A percentile compares a stretch with the other conserved stretches of the same genome.
Conservation (phyloP, 2,113 vertebrate species). For the Diphyllodes magnificus region DNA sequence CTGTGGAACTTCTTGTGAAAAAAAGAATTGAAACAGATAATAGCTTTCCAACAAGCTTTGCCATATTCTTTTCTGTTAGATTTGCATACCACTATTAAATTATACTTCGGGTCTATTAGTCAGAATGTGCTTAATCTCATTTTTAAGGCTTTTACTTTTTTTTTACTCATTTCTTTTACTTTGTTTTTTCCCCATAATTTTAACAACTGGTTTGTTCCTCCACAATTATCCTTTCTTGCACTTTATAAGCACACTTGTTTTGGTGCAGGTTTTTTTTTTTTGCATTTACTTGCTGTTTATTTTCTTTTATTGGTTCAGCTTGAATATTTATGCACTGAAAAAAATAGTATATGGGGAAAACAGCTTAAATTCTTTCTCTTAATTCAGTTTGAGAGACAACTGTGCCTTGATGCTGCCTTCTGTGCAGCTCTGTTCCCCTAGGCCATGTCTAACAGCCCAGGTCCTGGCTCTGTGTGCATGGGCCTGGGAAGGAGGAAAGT, state of each 20-base stretch:
- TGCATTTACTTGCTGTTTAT: neutral
- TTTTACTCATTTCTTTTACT: neutral
- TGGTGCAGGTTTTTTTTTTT: neutral
- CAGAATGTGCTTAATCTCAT: neutral
- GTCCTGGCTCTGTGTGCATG: rapidly evolving
- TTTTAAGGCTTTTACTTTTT: neutral
- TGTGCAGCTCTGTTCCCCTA: neutral
- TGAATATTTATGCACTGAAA: neutral
- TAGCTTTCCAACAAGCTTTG: neutral
- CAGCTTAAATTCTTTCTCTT: neutral
- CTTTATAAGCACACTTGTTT: neutral
- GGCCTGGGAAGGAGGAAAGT: neutral
- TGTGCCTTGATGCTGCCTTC: neutral
- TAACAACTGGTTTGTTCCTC: neutral
- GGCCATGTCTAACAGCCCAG: neutral
- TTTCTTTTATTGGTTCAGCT: neutral
- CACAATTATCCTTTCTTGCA: neutral
- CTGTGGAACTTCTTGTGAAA: neutral
- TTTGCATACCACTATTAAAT: neutral
- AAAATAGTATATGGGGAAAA: neutral
- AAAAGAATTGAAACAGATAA: neutral
- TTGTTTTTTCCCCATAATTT: neutral
- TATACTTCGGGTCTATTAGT: neutral
- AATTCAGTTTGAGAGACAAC: neutral
- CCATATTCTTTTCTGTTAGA: neutral